phyloP scores from a whole-genome alignment of 2,888 invertebrate species.

The Lordiphosa andalusiaca region DNA sequence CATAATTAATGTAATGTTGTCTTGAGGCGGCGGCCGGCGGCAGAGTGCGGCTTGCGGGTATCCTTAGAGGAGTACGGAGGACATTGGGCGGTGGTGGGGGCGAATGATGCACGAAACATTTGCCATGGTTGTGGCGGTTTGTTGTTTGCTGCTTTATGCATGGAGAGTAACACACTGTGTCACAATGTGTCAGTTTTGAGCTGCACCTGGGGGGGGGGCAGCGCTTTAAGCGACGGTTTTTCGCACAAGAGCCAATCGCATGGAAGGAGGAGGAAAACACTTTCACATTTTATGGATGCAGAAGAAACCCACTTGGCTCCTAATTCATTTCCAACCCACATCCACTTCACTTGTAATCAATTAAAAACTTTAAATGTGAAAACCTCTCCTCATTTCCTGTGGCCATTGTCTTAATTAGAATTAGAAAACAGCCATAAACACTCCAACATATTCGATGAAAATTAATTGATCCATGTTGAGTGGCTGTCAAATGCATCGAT shows the following conservation, averaged over 20 bases:
- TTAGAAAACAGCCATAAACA: conserved; percentile 54
- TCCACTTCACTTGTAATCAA: conserved; percentile 13
- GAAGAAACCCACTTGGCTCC: neutral
- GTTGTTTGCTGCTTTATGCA: conserved; percentile 57
- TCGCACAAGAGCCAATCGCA: too few species aligned
- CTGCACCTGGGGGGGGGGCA: too few species aligned
- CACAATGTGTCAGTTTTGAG: too few species aligned
- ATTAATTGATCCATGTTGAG: conserved; percentile 69
- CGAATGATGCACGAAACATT: conserved; percentile 48
- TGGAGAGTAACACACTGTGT: conserved; percentile 32
- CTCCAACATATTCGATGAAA: conserved; percentile 57
- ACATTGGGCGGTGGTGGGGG: conserved; percentile 11
- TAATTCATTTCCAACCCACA: conserved; percentile 11
- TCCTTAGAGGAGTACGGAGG: conserved; percentile 2
- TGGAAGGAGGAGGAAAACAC: too few species aligned
- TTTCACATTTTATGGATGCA: too few species aligned
- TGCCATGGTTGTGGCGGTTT: conserved; percentile 21
- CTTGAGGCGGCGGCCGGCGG: conserved; percentile 31
- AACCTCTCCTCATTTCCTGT: conserved; percentile 19
- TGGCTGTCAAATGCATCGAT: conserved; percentile 63
- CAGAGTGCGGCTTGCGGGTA: neutral
- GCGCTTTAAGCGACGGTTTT: too few species aligned
- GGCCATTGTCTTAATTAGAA: conserved; percentile 52
- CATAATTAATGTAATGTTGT: conserved; percentile 61
- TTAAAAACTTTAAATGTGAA: conserved; percentile 37